Base-by-base conservation (phyloP, 2,113 vertebrate species). In the Toxotes chatareus region DNA sequence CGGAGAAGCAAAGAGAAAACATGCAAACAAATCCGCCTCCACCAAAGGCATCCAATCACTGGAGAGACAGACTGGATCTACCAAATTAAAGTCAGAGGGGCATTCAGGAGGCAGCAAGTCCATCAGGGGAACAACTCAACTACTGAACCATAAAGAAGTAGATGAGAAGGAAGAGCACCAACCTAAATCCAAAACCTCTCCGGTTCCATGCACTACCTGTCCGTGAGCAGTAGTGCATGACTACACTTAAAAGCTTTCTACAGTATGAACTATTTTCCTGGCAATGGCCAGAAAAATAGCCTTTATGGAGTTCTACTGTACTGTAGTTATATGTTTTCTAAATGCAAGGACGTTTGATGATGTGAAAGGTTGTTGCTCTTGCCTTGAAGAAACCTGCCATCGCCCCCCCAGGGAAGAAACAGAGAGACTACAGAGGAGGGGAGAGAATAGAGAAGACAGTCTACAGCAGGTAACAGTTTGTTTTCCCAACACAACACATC, bases 331-430 rank as follows among this genome's bases (percentile, higher is more conserved):
- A 87, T 9, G 19, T 79, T 40, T 16, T 69, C 88, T 89, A 86
- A 55, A 68, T 73, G 70, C 63, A 66, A 76, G 65, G 76, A 59
- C 51, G 62, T 83, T 82, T 32, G 42, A 83, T 60, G 72, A 85
- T 14, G 82, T 55, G 68, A 80, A 63, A 89, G 90, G 91, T 90
- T 90, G 92, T 88, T 92, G 93, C 92, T 92, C 93, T 94, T 94
- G 92, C 92, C 93, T 94, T 91, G 91, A 90, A 64, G 89, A 90
- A 82, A 93, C 88, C 92, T 93, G 93, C 93, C 92, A 93, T 77
- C 92, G 87, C 89, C 92, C 91, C 91, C 92, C 93, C 88, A 93
- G 91, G 88, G 92, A 91, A 76, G 92, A 93, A 83, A 93, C 89
- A 88, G 91, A 93, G 81, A 92, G 90, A 93, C 91, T 93, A 91